Base-by-base conservation (phyloP, 2,888 invertebrate species). In the Cybosia mesomella region DNA sequence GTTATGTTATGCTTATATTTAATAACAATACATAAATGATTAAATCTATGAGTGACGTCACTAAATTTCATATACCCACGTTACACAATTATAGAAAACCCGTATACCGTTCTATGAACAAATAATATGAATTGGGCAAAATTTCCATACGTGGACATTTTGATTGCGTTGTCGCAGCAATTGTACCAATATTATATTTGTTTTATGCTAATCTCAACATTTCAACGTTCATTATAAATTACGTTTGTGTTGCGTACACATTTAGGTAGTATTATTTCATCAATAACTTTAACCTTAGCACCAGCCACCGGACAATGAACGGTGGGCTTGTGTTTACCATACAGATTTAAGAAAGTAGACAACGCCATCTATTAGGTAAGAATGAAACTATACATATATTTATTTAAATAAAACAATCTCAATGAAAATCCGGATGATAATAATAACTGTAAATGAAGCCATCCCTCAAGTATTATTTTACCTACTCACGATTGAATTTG, bases 151-250 rank as follows among this genome's bases (percentile, higher is more conserved):
- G 79, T 69, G 84, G 87, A 83, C 84, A 82, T 79, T 85, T 84
- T 79, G 85, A 84, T 87, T 86, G 85, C 85, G 85, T 81, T 83
- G 86, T 80, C 84, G 84, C 81, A 84, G 89, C 91, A 92, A 92
- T 92, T 92, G 93, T 91, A 82, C 81, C 81, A 83, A 80, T 85
- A 88, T 92, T 91, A 92, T 93, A 81, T 88, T 87, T 83, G 85
- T 91, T 91, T 92, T 93, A 93, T 93, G 93, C 85, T 87, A 93
- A 93, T 93, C 74, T 73, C 75, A 84, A 83, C 88, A 86, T 89
- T 89, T 86, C 82, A 87, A 82, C 74, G 72, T 77, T 75, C 72
- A 76, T 82, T 88, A 84, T 85, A 84, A 82, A 82, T 84, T 84
- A 77, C 71, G 63, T 64, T 54, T 70, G 60, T 68, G 66, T 53